A percentile compares a stretch with the other conserved stretches of the same genome.
These are phyloP conservation scores for Scytalopus superciliaris DNA, from an alignment of 2,113 vertebrate species.

Conservation along the genomic window DNA sequence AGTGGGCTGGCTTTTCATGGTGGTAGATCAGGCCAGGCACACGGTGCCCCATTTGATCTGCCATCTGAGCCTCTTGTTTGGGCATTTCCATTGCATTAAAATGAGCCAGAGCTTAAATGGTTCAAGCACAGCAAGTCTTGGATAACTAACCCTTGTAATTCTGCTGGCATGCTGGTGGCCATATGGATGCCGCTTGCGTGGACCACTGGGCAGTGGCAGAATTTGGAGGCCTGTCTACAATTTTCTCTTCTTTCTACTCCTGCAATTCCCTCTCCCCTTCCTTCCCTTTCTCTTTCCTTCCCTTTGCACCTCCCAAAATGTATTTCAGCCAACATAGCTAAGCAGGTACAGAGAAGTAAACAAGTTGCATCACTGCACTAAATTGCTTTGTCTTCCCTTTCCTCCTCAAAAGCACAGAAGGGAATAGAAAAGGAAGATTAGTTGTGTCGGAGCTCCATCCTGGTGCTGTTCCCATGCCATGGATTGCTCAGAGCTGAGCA, in stretches of 20 bases:
- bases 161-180: background rate
- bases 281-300: background rate
- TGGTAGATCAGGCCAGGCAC: background rate
- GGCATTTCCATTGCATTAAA: background rate
- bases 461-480: background rate
- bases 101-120: background rate
- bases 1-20: background rate
- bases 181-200: background rate
- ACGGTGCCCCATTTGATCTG: background rate
- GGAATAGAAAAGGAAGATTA: conserved; percentile 57
- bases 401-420: conserved; percentile 43
- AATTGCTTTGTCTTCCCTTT: conserved; percentile 57
- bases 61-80: background rate
- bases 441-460: conserved; percentile 35
- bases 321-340: background rate
- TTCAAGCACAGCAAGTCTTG: background rate
- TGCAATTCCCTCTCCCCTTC: background rate
- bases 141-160: background rate
- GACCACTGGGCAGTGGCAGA: background rate
- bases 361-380: conserved; percentile 41
- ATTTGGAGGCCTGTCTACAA: background rate
- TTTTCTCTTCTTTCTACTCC: background rate
- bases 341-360: conserved; percentile 35
- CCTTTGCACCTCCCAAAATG: background rate
- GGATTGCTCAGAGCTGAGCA: conserved; percentile 25